phyloP scores from a whole-genome alignment of 1,140 invertebrate genomes.

The Micrasema minimum region DNA sequence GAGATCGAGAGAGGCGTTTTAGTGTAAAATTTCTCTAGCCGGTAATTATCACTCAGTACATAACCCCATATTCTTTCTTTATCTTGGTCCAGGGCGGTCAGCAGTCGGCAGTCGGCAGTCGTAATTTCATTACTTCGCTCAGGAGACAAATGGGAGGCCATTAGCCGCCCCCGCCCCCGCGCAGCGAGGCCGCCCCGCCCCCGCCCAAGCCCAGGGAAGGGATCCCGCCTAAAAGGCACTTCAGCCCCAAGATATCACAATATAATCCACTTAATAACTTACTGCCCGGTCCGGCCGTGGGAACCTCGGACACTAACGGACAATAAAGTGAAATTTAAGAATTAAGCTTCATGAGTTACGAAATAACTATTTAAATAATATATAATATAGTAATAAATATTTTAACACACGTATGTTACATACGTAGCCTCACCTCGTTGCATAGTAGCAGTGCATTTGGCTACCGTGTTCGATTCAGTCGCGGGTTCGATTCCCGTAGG shows the following conservation, averaged over 20 bases:
- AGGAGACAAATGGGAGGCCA: constrained; percentile 52
- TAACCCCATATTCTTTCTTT: not conserved
- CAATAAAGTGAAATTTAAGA: not conserved
- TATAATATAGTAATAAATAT: too few relatives aligned
- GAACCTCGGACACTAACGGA: constrained; percentile 13
- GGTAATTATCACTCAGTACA: too few relatives aligned
- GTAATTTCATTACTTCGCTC: constrained; percentile 53
- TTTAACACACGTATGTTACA: too few relatives aligned
- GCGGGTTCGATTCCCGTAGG: too few relatives aligned
- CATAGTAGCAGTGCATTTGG: too few relatives aligned
- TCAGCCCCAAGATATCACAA: constrained; percentile 37
- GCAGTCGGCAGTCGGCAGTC: constrained; percentile 42
- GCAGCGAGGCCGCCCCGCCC: constrained; percentile 20
- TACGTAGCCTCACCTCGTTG: too few relatives aligned
- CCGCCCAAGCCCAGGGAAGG: constrained; percentile 11
- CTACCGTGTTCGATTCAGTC: too few relatives aligned
- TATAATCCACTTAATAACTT: constrained; percentile 41
- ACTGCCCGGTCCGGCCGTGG: constrained; percentile 14
- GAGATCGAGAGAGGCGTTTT: too few relatives aligned
- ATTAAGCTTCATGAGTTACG: not conserved
- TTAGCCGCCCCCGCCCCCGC: constrained; percentile 44
- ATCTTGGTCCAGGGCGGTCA: constrained; percentile 13
- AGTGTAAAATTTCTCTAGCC: too few relatives aligned
- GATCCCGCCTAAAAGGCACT: constrained; percentile 39
- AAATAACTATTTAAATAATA: not conserved